A percentile compares a stretch with the other conserved stretches of the same genome.
These are phyloP conservation scores for Colius striatus DNA, from an alignment of 2,113 vertebrate species.

Conservation along the genomic window DNA sequence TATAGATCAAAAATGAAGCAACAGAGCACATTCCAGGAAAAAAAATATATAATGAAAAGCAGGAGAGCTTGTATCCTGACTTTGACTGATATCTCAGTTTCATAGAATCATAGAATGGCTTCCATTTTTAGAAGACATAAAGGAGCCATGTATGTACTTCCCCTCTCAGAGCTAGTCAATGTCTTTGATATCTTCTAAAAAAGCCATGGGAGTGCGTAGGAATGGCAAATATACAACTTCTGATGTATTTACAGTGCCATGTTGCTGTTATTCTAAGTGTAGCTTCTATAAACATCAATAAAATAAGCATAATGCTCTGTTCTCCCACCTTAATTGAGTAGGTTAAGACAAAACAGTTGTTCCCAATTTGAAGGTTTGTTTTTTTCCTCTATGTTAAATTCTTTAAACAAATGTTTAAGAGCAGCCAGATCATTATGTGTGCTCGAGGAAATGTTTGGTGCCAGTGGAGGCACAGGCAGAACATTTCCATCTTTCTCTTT, in stretches of 20 bases:
- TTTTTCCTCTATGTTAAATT: not conserved
- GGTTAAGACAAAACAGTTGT: not conserved
- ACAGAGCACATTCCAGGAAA: not conserved
- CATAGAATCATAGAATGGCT: not conserved
- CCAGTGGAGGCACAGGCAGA: not conserved
- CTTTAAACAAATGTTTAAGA: not conserved
- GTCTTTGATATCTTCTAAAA: not conserved
- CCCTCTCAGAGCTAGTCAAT: not conserved
- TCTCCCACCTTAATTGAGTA: not conserved
- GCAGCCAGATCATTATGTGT: not conserved
- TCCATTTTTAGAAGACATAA: not conserved
- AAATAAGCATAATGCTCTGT: not conserved
- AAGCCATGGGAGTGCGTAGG: not conserved
- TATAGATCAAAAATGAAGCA: not conserved
- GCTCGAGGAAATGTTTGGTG: accelerated
- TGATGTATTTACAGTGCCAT: not conserved
- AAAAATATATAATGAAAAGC: not conserved
- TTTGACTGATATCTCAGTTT: not conserved
- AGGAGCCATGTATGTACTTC: not conserved
- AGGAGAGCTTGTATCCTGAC: not conserved
- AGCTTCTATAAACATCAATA: not conserved
- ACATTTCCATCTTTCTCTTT: not conserved
- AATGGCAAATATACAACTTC: not conserved
- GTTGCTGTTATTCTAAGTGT: not conserved
- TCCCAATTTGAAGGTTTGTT: not conserved